Base-by-base conservation (phyloP, 1,140 invertebrate genomes). In the Cotesia typhae region DNA sequence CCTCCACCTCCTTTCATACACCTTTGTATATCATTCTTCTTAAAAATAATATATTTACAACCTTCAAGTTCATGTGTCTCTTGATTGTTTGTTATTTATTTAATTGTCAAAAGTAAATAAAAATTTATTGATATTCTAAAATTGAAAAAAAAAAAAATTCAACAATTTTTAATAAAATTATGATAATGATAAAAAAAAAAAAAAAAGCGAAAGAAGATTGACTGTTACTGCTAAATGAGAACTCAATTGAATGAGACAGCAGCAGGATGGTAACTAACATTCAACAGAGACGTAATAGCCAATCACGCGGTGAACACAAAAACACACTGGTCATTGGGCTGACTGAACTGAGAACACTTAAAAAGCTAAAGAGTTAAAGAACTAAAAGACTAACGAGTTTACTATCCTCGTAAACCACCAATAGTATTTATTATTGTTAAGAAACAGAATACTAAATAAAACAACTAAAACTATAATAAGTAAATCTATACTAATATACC, bases 231-330 rank as follows among this genome's bases (percentile, higher is more conserved):
- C n/a, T 70, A 72, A 76, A 73, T 81, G 81, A 84, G 74, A 80
- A 83, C 83, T 85, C 81, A 83, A 86, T 85, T 80, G 79, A 77
- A 79, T 76, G 76, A 76, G 71, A 74, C 69, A 73, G 70, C 70
- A 71, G 74, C 70, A 71, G 74, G 67, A 70, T 74, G 75, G 77
- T 79, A 82, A 79, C 77, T 76, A 79, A 75, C 75, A 68, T 72
- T 78, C 75, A 80, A 83, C 81, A 76, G 78, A 83, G 79, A 81
- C 77, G 80, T 85, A 86, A 86, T 85, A 84, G 84, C 84, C 84
- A 87, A 87, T 86, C 84, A 87, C 77, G 76, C 75, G 79, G 74
- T 69, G 75, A 75, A 77, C 73, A 80, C 80, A 87, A 87, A 86
- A 85, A 85, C 79, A 78, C 72, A 28, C 28, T 3, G 28, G 28